Evolutionary conservation across 92 coral and sea anemone genomes (phyloP).

Genomic region (Epizoanthus illoricatus): DNA sequence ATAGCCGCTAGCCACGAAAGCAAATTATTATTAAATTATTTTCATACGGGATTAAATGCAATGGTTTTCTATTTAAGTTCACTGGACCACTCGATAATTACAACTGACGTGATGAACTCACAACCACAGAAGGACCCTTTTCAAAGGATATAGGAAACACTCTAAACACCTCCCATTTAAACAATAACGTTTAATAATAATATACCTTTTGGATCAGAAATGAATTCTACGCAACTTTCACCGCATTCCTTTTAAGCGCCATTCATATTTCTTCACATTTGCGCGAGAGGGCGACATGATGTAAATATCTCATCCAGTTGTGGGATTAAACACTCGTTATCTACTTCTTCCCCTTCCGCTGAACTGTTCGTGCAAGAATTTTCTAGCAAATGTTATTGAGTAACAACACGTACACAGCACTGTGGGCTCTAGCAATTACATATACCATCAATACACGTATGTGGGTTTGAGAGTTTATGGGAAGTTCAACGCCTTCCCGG

Average conservation of each 20-base stretch:
- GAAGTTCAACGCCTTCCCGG: background rate
- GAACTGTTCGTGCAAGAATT: constrained; percentile 36
- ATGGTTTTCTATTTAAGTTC: background rate
- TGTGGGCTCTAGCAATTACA: constrained; percentile 11
- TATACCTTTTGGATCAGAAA: background rate
- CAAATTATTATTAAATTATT: background rate
- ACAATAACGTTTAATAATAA: constrained; percentile 8
- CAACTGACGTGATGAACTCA: constrained; percentile 24
- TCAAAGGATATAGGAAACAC: constrained; percentile 21
- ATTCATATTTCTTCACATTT: background rate
- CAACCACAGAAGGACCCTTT: constrained; percentile 28
- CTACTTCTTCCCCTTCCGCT: constrained; percentile 30
- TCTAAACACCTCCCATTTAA: constrained; percentile 39
- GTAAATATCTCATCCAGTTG: background rate
- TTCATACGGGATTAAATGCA: constrained; percentile 6
- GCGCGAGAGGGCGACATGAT: background rate
- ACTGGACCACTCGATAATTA: constrained; percentile 1
- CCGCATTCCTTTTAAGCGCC: background rate
- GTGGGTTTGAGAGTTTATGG: background rate
- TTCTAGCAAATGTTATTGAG: constrained; percentile 27
- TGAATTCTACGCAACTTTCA: constrained; percentile 24
- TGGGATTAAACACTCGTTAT: background rate
- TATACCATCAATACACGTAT: constrained; percentile 1
- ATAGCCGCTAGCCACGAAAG: constrained; percentile 11
- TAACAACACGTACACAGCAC: constrained; percentile 14